phyloP scores from a whole-genome alignment of 53 echinoderm and acorn worm genomes.

The Astropecten irregularis region DNA sequence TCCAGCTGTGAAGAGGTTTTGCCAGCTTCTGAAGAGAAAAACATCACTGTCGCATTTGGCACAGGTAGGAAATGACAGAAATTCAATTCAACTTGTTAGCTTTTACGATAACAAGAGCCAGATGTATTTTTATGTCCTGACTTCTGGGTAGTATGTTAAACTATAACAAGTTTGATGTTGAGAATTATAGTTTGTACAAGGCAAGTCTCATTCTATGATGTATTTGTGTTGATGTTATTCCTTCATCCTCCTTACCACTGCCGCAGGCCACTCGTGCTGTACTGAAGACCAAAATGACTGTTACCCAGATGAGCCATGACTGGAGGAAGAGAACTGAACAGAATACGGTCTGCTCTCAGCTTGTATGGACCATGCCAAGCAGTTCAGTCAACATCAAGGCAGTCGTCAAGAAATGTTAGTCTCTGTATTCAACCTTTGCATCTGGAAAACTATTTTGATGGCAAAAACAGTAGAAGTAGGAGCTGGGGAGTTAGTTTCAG shows the following conservation, averaged over 20 bases:
- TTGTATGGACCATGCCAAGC: conserved; percentile 70
- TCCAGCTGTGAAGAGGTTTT: conserved; percentile 80
- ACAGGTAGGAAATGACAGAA: conserved; percentile 61
- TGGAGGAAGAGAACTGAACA: conserved; percentile 86
- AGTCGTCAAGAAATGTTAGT: conserved; percentile 47
- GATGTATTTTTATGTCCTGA: no score
- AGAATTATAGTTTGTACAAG: no score
- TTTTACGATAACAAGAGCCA: no score
- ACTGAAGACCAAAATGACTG: conserved; percentile 58
- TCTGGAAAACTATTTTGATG: no score
- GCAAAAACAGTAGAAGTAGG: no score
- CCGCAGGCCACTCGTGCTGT: conserved; percentile 65
- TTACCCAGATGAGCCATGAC: conserved; percentile 78
- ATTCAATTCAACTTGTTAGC: no score
- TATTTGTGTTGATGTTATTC: no score
- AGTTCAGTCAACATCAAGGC: conserved; percentile 9
- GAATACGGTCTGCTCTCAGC: conserved; percentile 70
- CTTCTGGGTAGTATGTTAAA: no score
- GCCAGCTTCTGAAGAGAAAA: conserved; percentile 78
- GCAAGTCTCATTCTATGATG: no score
- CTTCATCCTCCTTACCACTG: not conserved
- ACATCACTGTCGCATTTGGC: conserved; percentile 86
- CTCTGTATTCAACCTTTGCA: no score
- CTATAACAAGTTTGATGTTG: no score
- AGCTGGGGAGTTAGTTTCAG: no score